phyloP scores from a whole-genome alignment of 2,113 vertebrate genomes.

The Regulus satrapa region DNA sequence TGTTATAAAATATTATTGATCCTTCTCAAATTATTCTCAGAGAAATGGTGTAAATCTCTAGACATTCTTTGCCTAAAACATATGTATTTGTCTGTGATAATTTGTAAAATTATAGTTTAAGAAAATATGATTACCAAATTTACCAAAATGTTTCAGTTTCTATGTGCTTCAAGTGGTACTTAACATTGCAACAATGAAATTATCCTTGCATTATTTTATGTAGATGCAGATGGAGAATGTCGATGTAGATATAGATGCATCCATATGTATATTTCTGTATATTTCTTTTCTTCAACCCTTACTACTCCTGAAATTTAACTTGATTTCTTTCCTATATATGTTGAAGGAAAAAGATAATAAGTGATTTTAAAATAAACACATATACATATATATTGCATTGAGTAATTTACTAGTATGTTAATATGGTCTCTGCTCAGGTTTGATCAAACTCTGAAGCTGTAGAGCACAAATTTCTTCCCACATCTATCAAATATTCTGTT shows the following conservation, averaged over 20 bases:
- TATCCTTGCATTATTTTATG: neutral
- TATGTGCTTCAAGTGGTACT: neutral
- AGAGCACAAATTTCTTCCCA: neutral
- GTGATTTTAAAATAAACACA: neutral
- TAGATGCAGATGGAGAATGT: neutral
- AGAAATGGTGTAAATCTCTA: neutral
- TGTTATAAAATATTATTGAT: neutral
- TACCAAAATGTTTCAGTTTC: neutral
- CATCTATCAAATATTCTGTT: neutral
- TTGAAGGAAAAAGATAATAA: neutral
- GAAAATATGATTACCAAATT: slow-evolving; percentile 24
- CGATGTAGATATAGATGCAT: neutral
- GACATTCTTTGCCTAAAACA: neutral
- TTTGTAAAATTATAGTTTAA: neutral
- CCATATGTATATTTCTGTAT: neutral
- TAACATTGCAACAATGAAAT: neutral
- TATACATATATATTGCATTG: neutral
- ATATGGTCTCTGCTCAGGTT: neutral
- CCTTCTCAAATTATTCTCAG: neutral
- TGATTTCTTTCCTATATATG: neutral
- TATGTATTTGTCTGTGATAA: neutral
- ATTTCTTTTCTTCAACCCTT: neutral
- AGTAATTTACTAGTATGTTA: neutral
- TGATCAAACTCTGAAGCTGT: neutral
- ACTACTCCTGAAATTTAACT: neutral